Conservation (phyloP, 92 coral and sea anemone genomes). For the Scolanthus callimorphus region DNA sequence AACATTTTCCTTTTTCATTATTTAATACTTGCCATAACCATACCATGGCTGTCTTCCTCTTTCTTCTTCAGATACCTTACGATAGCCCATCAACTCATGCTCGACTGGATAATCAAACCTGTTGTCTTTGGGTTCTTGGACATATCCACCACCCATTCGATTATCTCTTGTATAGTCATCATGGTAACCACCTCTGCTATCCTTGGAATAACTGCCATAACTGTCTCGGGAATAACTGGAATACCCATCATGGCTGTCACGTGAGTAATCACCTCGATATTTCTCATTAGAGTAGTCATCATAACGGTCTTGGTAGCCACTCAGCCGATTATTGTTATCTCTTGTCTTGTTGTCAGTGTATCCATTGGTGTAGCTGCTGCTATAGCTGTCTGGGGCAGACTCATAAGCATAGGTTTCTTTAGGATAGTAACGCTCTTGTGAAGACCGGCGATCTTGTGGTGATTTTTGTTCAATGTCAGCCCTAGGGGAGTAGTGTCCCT, state of each 20-base stretch:
- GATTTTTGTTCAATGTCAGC: too few relatives aligned
- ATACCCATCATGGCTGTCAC: neutral
- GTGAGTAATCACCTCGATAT: neutral
- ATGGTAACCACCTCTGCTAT: neutral
- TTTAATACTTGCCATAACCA: too few relatives aligned
- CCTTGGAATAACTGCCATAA: neutral
- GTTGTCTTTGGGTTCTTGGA: neutral
- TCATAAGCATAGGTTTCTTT: neutral
- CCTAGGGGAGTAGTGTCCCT: too few relatives aligned
- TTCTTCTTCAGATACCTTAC: neutral
- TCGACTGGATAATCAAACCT: neutral
- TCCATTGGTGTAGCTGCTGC: conserved; percentile 19
- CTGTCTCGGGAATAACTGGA: neutral
- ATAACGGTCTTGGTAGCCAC: neutral
- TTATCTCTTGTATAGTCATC: neutral
- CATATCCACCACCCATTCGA: neutral
- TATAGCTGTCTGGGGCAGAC: neutral
- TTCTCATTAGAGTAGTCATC: neutral
- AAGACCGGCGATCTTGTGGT: too few relatives aligned
- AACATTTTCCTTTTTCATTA: too few relatives aligned
- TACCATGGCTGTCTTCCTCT: neutral
- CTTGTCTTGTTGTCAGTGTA: conserved; percentile 26
- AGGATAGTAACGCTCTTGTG: too few relatives aligned
- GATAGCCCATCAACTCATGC: neutral
- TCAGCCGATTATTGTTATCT: conserved; percentile 12